Evolutionary conservation across 2,113 vertebrate species (phyloP), one percentile per base, ranked within the genome.

Genomic region (Gobius niger): DNA sequence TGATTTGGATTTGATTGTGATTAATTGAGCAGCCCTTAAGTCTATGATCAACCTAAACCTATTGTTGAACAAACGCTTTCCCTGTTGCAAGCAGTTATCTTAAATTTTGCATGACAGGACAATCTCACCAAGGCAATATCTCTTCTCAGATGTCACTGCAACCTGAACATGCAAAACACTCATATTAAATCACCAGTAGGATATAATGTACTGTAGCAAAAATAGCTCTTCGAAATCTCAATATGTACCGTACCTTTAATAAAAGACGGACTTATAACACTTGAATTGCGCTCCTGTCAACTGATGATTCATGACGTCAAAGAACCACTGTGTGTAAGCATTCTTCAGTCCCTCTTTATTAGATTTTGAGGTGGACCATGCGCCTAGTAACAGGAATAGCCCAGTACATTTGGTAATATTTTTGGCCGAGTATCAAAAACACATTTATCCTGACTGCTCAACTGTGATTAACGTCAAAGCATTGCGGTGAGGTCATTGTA

Each of bases 321-420:
- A 75, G n/a, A 44, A 44, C 34, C 59, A 2, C 15, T 5, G 15
- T 16, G 51, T 81, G 73, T 18, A 10, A 9, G 56, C 67, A 65
- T 68, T 2, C 54, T 75, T 52, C 24, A 65, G 47, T 62, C 51
- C 70, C 59, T 73, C 51, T 68, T 85, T 78, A 85, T 87, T 87
- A 75, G 79, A 80, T 87, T 81, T 70, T 7, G 56, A 61, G 50
- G 66, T 69, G 70, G 53, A 67, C 66, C 50, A 51, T 44, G 11
- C 51, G 11, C 24, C 46, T 49, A 7, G 15, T 72, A 70, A 2
- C 63, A 72, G 63, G 82, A 71, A 75, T 70, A 63, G 70, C 63
- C 62, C 70, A 53, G 14, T 79, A 60, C 56, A 71, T 84, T 53
- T 56, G 49, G 66, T n/a, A 44, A 14, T 47, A 10, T 61, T 63